Conservation (phyloP, 2,113 vertebrate genomes). For the Ceyx cyanopectus region DNA sequence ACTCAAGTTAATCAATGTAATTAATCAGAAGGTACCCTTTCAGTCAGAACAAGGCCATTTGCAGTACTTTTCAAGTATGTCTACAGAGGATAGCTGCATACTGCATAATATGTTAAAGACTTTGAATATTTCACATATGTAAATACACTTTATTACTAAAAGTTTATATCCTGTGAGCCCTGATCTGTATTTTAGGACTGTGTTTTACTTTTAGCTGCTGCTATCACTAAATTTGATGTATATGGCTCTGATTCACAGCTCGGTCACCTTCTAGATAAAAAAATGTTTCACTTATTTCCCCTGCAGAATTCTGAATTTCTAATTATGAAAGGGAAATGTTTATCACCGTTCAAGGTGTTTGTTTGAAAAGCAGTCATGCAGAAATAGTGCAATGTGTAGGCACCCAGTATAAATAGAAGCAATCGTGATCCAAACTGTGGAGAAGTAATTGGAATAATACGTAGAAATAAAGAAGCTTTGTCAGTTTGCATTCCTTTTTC, state of each 20-base stretch:
- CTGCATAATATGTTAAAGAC: neutral
- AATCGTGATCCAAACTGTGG: slow-evolving; percentile 61
- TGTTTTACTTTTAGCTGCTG: neutral
- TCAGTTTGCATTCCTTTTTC: slow-evolving; percentile 61
- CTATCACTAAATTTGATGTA: neutral
- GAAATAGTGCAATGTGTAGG: slow-evolving; percentile 72
- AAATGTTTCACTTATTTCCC: slow-evolving; percentile 27
- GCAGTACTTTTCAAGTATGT: neutral
- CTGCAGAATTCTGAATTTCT: slow-evolving; percentile 49
- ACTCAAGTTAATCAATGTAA: neutral
- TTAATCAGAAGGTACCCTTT: neutral
- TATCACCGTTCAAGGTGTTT: slow-evolving; percentile 62
- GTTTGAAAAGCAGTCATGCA: slow-evolving; percentile 71
- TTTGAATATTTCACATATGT: neutral
- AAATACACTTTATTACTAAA: neutral
- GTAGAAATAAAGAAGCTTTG: slow-evolving; percentile 69
- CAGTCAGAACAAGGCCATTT: neutral
- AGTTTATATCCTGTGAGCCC: neutral
- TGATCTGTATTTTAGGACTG: slow-evolving; percentile 37
- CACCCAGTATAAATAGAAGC: slow-evolving; percentile 67
- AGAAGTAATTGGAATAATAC: slow-evolving; percentile 73
- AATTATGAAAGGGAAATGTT: slow-evolving; percentile 61
- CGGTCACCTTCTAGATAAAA: slow-evolving; percentile 37
- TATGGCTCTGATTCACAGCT: neutral
- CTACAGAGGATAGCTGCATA: neutral